Evolutionary conservation across 2,113 vertebrate genomes (phyloP), one percentile per base, ranked within the genome.

Genomic region (Phalacrocorax pelagicus): DNA sequence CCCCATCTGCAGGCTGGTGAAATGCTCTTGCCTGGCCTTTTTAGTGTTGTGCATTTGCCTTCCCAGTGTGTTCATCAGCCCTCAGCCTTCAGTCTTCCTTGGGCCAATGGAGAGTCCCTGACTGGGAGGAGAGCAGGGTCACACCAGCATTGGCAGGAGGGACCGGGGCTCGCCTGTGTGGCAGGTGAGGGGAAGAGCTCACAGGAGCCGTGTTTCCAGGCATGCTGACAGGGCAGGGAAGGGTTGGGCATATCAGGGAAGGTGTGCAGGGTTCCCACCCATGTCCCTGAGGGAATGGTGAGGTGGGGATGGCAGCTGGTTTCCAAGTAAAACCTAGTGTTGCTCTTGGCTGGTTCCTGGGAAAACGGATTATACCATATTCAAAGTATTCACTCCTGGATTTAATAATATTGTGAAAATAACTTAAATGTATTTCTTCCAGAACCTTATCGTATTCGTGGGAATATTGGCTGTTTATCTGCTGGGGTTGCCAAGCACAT

Each of bases 311-410:
- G 75, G 85, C 78, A 84, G 26, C 78, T 1, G 1, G 32, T 84
- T 96, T 94, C 89, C 59, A 77, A 88, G 79, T 32, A 54, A 88
- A 86, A 62, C 57, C 34, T 52, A 58, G 52, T 90, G 86, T 86
- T 94, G 70, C 83, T 96, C 95, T 97, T 97, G 96, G 97, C 94
- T 40, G 44, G 21, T 86, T 91, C 51, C 57, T 95, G 95, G 96
- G 96, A 96, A 97, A 97, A 96, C 54, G 75, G 89, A 96, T 96
- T 96, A 88, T 87, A 58, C 38, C 17, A 13, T 54, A 61, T 94
- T 81, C 61, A 81, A 92, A 97, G 86, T 92, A 81, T 63, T 90
- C 81, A 88, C 85, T 83, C 88, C 62, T 92, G 84, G 81, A 85
- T 75, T 93, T 94, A 96, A 87, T 94, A 85, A 96, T 92, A 92